phyloP scores from a whole-genome alignment of 2,888 invertebrate genomes.

The Taenaris catops region DNA sequence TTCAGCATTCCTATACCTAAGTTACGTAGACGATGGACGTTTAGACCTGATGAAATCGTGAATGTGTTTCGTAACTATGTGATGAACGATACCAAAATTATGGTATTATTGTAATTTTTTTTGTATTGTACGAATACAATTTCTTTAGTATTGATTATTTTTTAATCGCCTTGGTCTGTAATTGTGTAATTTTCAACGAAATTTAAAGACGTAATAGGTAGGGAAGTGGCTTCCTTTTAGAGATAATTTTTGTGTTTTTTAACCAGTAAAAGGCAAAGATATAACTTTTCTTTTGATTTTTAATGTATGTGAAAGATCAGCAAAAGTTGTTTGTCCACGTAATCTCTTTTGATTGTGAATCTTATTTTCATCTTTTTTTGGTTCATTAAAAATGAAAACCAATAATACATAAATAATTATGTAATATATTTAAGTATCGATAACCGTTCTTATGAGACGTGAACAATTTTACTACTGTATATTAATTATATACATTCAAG shows the following conservation, averaged over 20 bases:
- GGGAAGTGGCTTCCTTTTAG: constrained; percentile 15
- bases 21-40: too few species aligned
- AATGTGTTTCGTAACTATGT: constrained; percentile 20
- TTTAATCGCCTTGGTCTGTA: constrained; percentile 1
- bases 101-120: constrained; percentile 15
- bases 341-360: too few species aligned
- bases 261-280: constrained; percentile 2
- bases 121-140: constrained; percentile 2
- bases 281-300: constrained; percentile 2
- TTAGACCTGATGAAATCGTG: too few species aligned
- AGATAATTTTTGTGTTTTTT: background rate
- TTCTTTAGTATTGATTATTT: constrained; percentile 4
- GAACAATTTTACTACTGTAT: constrained; percentile 12
- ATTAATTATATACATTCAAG: constrained; percentile 22
- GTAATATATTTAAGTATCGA: constrained; percentile 9
- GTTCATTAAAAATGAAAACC: constrained; percentile 20
- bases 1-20: too few species aligned
- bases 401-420: constrained; percentile 1
- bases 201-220: background rate
- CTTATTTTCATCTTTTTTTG: too few species aligned
- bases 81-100: constrained; percentile 31
- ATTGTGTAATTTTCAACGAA: constrained; percentile 7
- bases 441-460: constrained; percentile 5
- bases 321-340: background rate
- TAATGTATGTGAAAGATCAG: background rate